phyloP scores from a whole-genome alignment of 92 coral and sea anemone species.

The Zoanthus sociatus region DNA sequence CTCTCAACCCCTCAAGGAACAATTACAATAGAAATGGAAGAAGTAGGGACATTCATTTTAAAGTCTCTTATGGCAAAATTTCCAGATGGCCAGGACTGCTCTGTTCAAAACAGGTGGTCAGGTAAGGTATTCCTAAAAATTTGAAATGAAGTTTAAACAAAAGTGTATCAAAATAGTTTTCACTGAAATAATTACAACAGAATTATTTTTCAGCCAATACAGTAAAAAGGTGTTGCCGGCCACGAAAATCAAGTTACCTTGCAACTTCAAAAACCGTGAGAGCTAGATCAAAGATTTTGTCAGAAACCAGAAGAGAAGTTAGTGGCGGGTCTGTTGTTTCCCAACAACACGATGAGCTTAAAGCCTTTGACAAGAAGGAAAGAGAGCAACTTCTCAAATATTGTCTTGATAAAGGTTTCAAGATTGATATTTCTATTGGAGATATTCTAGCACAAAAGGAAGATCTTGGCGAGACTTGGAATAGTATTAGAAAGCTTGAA shows the following conservation, averaged over 20 bases:
- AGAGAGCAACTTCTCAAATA: slow-evolving; percentile 51
- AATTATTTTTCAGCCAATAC: slow-evolving; percentile 13
- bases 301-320: neutral
- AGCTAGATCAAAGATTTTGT: slow-evolving; percentile 1
- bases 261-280: slow-evolving; percentile 10
- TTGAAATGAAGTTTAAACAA: too few species aligned
- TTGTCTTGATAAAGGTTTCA: slow-evolving; percentile 27
- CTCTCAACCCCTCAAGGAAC: neutral
- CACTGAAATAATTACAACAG: neutral
- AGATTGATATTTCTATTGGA: neutral
- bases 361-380: slow-evolving; percentile 25
- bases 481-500: neutral
- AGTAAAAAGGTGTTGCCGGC: slow-evolving; percentile 11
- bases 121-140: neutral
- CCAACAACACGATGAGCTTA: slow-evolving; percentile 30
- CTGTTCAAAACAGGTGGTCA: slow-evolving; percentile 40
- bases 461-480: neutral
- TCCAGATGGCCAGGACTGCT: slow-evolving; percentile 27
- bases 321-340: slow-evolving; percentile 12
- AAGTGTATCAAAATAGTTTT: neutral
- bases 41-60: slow-evolving; percentile 25
- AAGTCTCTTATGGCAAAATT: slow-evolving; percentile 25
- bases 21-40: slow-evolving; percentile 21
- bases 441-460: slow-evolving; percentile 13
- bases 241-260: slow-evolving; percentile 35